Evolutionary conservation across 2,888 invertebrate species (phyloP).

Genomic region (Heterodera filipjevi): DNA sequence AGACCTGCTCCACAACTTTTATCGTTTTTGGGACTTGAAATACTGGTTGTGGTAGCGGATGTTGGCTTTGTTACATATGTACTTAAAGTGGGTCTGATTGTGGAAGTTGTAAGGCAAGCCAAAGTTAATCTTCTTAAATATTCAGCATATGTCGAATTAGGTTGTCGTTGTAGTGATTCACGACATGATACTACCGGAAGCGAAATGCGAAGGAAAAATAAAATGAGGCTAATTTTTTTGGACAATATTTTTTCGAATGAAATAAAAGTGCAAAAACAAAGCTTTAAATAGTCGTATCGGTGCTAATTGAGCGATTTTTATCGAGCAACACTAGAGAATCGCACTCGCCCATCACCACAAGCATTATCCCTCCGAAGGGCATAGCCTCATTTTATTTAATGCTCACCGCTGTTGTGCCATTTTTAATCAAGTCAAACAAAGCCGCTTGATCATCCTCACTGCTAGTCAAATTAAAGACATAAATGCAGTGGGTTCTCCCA

Average conservation of each 20-base stretch:
- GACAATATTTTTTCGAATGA: neutral
- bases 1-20: neutral
- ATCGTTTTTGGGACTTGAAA: neutral
- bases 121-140: neutral
- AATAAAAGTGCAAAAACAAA: neutral
- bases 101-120: neutral
- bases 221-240: neutral
- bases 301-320: constrained; percentile 13
- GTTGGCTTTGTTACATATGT: too few relatives aligned
- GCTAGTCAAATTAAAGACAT: constrained; percentile 26
- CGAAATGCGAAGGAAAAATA: neutral
- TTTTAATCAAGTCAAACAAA: constrained; percentile 20
- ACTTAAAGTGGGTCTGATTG: too few relatives aligned
- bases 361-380: neutral
- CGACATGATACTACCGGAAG: neutral
- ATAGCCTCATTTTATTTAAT: constrained; percentile 23
- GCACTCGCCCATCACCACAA: neutral
- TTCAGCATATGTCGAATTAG: neutral
- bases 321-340: neutral
- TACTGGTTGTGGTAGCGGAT: neutral
- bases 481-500: constrained; percentile 5
- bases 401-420: constrained; percentile 19
- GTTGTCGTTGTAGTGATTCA: neutral
- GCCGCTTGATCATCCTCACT: constrained; percentile 18
- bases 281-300: constrained; percentile 16